Evolutionary conservation across 2,888 invertebrate species (phyloP).

Genomic region (Chloroclysta siterata): DNA sequence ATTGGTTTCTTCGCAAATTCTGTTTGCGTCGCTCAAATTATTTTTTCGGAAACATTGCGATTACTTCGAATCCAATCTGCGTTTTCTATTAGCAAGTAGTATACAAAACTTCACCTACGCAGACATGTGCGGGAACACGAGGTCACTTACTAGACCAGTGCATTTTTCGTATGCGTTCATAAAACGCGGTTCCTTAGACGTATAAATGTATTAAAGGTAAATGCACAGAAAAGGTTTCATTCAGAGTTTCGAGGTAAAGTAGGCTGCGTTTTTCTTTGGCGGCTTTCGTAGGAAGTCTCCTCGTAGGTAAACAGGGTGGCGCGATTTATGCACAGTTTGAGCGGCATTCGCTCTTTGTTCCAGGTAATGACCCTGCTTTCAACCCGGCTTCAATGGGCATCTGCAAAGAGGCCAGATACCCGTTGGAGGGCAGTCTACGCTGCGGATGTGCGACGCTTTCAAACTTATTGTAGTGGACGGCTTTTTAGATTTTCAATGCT

Average conservation of each 20-base stretch:
- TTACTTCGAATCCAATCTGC: no score
- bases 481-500: slow-evolving; percentile 19
- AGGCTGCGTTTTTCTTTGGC: slow-evolving; percentile 79
- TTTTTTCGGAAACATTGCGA: no score
- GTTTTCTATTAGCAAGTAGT: no score
- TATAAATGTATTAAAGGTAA: slow-evolving; percentile 56
- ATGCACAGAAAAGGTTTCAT: slow-evolving; percentile 62
- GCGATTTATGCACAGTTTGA: slow-evolving; percentile 82
- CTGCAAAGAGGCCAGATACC: slow-evolving; percentile 73
- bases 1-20: no score
- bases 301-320: slow-evolving; percentile 77
- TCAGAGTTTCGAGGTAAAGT: slow-evolving; percentile 65
- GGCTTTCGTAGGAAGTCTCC: slow-evolving; percentile 70
- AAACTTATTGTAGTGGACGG: slow-evolving; percentile 28
- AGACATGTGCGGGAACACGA: no score
- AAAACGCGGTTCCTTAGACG: slow-evolving; percentile 27
- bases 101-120: no score
- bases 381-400: slow-evolving; percentile 76
- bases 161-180: not conserved
- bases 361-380: slow-evolving; percentile 84
- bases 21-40: no score
- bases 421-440: slow-evolving; percentile 35
- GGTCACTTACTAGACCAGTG: not conserved
- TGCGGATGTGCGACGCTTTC: slow-evolving; percentile 33
- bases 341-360: slow-evolving; percentile 80